Conservation (phyloP, 1,140 invertebrate species). For the Apocrypta bakeri region DNA sequence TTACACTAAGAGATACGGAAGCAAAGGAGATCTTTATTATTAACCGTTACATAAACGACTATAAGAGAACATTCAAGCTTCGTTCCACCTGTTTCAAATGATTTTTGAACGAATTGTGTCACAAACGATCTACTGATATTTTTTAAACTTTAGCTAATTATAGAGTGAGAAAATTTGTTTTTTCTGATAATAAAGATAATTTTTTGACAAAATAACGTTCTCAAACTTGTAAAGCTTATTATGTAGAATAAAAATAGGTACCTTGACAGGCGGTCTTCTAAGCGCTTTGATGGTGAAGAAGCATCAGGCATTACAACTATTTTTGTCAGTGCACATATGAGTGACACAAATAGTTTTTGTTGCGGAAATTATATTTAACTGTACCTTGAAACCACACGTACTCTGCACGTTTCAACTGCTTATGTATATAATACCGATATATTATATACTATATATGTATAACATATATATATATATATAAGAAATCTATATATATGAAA, state of each 20-base stretch:
- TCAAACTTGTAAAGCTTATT: background rate
- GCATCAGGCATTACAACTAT: conserved; percentile 23
- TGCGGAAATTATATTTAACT: conserved; percentile 48
- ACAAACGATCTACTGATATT: too few relatives aligned
- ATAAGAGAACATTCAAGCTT: too few relatives aligned
- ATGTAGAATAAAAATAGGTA: background rate
- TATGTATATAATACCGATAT: background rate
- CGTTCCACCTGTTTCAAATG: too few relatives aligned
- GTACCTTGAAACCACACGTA: conserved; percentile 40
- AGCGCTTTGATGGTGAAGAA: conserved; percentile 23
- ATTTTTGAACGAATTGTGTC: too few relatives aligned
- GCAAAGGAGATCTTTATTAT: too few relatives aligned
- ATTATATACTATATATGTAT: background rate
- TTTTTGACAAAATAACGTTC: background rate
- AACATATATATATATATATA: too few relatives aligned
- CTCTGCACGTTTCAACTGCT: conserved; percentile 16
- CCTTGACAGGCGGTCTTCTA: background rate
- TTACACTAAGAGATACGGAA: too few relatives aligned
- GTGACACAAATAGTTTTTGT: conserved; percentile 50
- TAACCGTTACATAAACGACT: too few relatives aligned
- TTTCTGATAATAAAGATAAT: too few relatives aligned
- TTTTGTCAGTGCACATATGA: conserved; percentile 40
- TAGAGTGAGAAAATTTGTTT: too few relatives aligned
- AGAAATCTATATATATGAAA: too few relatives aligned
- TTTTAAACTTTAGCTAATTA: too few relatives aligned